Conservation (phyloP, 1,140 invertebrate species). For the Pseudomyrmex dendroicus region DNA sequence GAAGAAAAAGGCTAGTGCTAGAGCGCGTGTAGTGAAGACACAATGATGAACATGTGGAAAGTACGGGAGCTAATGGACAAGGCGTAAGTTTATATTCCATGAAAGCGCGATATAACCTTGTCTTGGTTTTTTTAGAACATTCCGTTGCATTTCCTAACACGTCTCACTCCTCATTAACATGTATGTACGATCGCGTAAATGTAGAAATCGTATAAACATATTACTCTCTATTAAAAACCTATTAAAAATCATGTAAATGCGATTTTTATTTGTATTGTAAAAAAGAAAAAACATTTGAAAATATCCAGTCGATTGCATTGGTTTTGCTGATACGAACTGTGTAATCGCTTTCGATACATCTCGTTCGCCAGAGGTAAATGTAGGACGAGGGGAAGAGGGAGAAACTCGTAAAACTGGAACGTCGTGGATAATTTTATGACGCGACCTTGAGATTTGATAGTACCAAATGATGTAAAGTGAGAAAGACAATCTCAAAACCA, state of each 20-base stretch:
- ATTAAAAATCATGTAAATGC: not conserved
- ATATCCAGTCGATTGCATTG: conserved; percentile 8
- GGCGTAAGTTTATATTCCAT: conserved; percentile 91
- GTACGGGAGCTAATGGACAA: conserved; percentile 97
- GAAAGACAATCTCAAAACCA: conserved; percentile 17
- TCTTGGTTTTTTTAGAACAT: conserved; percentile 64
- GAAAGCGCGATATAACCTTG: conserved; percentile 72
- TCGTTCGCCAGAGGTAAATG: not conserved
- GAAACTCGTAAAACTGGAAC: conserved; percentile 52
- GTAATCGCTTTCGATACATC: not conserved
- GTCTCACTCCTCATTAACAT: not conserved
- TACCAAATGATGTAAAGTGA: not conserved
- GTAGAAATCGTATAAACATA: not conserved
- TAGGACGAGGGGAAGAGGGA: not conserved
- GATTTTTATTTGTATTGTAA: not conserved
- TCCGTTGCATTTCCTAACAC: not conserved
- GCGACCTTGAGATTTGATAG: conserved; percentile 49
- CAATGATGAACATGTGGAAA: conserved; percentile 95
- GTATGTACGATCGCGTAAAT: not conserved
- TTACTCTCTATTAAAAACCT: not conserved
- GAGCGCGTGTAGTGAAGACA: conserved; percentile 33
- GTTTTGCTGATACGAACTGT: not conserved
- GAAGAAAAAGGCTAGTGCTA: not conserved
- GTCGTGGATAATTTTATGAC: conserved; percentile 37
- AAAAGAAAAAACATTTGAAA: not conserved